Evolutionary conservation across 2,888 invertebrate genomes (phyloP).

Genomic region (Synergus japonicus): DNA sequence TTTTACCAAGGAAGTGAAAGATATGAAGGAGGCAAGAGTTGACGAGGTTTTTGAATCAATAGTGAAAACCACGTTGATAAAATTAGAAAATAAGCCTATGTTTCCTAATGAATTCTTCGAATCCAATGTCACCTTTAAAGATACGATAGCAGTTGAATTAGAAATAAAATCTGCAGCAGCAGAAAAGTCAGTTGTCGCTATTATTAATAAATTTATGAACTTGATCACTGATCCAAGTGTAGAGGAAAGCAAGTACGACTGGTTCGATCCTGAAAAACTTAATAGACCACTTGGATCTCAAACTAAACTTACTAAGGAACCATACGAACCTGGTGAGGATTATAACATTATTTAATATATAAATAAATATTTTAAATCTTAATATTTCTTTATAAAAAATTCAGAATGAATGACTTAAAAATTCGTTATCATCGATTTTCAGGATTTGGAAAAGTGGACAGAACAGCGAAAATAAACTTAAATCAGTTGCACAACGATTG

Average conservation of each 20-base stretch:
- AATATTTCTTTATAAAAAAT: neutral
- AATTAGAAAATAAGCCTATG: conserved; percentile 82
- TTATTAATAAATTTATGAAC: conserved; percentile 87
- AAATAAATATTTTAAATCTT: neutral
- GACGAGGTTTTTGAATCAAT: conserved; percentile 84
- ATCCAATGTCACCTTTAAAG: conserved; percentile 81
- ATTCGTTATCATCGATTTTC: conserved; percentile 24
- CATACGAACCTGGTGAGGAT: conserved; percentile 80
- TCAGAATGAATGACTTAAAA: neutral
- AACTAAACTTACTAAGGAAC: conserved; percentile 76
- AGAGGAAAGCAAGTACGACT: conserved; percentile 81
- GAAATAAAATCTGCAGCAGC: conserved; percentile 83
- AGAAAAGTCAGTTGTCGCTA: conserved; percentile 87
- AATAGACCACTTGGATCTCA: conserved; percentile 82
- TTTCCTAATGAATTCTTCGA: conserved; percentile 82
- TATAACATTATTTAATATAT: too few relatives aligned
- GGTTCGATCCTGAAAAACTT: conserved; percentile 83
- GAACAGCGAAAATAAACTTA: conserved; percentile 81
- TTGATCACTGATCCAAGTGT: conserved; percentile 81
- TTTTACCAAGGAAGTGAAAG: conserved; percentile 84
- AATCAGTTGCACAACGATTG: conserved; percentile 84
- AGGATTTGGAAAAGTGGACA: conserved; percentile 84
- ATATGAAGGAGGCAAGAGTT: conserved; percentile 87
- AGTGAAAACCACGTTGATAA: conserved; percentile 81
- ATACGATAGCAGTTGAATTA: conserved; percentile 78